Evolutionary conservation across 2,113 vertebrate species (phyloP).

Genomic region (Dasyornis broadbenti): DNA sequence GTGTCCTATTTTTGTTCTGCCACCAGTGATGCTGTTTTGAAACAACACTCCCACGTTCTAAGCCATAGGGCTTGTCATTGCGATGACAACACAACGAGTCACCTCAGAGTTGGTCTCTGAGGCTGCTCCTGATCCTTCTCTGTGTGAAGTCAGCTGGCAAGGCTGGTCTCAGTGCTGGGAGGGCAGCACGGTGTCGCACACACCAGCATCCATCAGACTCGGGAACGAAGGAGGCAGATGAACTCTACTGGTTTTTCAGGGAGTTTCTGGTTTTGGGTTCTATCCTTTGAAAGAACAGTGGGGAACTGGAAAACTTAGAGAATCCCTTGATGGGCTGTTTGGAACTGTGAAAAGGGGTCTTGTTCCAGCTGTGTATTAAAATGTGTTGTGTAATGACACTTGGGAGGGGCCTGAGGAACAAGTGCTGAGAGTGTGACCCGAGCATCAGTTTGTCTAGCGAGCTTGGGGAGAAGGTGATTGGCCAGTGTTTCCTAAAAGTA

Average conservation of each 20-base stretch:
- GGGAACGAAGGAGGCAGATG: neutral
- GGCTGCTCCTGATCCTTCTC: neutral
- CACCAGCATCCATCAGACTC: neutral
- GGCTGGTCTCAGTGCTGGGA: neutral
- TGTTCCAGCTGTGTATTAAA: neutral
- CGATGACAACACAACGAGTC: neutral
- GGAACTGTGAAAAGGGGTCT: neutral
- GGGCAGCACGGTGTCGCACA: rapidly evolving
- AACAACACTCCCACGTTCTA: neutral
- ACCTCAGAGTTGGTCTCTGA: neutral
- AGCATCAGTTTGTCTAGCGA: neutral
- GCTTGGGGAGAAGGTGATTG: neutral
- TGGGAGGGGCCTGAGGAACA: neutral
- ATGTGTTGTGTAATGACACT: neutral
- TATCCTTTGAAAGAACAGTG: neutral
- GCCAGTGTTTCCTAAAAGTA: neutral
- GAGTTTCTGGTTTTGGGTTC: neutral
- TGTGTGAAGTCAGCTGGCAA: neutral
- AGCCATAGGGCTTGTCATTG: constrained; percentile 31
- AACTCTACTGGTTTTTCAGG: neutral
- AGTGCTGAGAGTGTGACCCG: neutral
- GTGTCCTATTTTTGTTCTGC: neutral
- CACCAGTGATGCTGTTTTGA: neutral
- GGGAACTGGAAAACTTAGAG: neutral
- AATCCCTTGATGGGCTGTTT: neutral